A percentile compares a stretch with the other conserved stretches of the same genome.
Conservation (phyloP, 2,888 invertebrate genomes). For the Chaetogeoica ovagalla region DNA sequence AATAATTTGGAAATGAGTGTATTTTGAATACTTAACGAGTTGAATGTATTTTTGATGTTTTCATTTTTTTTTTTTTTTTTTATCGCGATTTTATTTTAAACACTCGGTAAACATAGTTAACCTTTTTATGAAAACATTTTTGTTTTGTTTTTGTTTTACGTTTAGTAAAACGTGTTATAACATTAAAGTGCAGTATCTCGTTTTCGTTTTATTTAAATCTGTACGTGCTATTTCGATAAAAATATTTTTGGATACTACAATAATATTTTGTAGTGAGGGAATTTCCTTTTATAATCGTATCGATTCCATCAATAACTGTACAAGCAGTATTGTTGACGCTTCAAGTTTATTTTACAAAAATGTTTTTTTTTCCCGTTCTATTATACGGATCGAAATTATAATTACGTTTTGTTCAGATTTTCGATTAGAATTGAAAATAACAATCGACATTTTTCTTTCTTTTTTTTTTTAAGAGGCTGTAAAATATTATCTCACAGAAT, state of each 20-base stretch:
- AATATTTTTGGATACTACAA: conserved; percentile 5
- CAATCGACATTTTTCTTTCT: neutral
- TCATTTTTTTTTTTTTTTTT: too few species aligned
- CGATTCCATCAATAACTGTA: neutral
- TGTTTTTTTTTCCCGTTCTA: neutral
- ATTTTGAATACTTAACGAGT: neutral
- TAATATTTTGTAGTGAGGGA: neutral
- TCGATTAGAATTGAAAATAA: neutral
- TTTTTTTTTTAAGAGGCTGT: neutral
- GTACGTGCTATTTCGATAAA: conserved; percentile 27
- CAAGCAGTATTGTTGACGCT: neutral
- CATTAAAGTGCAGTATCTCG: conserved; percentile 11
- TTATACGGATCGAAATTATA: neutral
- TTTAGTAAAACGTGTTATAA: neutral
- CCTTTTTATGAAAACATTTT: neutral
- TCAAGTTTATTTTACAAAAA: neutral
- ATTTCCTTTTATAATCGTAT: conserved; percentile 1
- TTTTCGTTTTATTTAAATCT: neutral
- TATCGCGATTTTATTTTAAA: neutral
- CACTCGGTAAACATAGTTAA: conserved; percentile 5
- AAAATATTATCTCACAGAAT: neutral
- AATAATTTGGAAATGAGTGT: too few species aligned
- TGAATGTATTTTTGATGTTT: neutral
- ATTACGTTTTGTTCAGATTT: conserved; percentile 14
- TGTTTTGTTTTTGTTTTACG: too few species aligned